Evolutionary conservation across 2,797 vertebrate genomes (phyloP).

Genomic region (Danionella dracula): DNA sequence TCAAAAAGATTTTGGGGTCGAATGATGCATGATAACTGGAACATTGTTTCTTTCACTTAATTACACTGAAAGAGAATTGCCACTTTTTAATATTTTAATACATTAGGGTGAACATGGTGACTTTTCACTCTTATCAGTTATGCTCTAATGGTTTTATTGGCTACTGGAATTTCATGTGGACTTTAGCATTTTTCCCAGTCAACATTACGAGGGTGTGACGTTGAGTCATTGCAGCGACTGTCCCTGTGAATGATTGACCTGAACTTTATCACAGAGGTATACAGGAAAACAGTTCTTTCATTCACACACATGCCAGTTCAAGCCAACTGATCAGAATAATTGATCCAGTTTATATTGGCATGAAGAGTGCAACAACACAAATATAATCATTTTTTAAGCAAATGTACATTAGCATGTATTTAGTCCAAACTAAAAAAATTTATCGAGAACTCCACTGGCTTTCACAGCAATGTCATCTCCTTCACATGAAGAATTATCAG

Average conservation of each 20-base stretch:
- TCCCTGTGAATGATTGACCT: slow-evolving; percentile 71
- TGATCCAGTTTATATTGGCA: too few relatives aligned
- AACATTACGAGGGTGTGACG: slow-evolving; percentile 31
- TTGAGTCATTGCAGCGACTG: slow-evolving; percentile 44
- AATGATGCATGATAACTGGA: slow-evolving; percentile 58
- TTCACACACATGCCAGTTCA: not conserved
- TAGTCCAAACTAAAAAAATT: too few relatives aligned
- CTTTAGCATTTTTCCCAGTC: slow-evolving; percentile 31
- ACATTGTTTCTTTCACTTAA: not conserved
- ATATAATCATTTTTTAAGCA: too few relatives aligned
- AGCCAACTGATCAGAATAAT: not conserved
- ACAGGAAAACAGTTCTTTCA: not conserved
- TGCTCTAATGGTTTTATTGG: not conserved
- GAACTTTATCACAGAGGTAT: slow-evolving; percentile 53
- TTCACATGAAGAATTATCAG: too few relatives aligned
- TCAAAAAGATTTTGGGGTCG: slow-evolving; percentile 54
- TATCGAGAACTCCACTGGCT: too few relatives aligned
- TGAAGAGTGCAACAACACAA: too few relatives aligned
- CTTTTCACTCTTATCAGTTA: not conserved
- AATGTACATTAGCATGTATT: too few relatives aligned
- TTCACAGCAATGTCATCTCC: too few relatives aligned
- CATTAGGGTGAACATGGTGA: not conserved
- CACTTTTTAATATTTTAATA: not conserved
- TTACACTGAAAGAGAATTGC: not conserved
- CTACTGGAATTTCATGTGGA: slow-evolving; percentile 21